Evolutionary conservation across 2,797 vertebrate species (phyloP), one percentile per base, ranked within the genome.

Genomic region (Sebastes cheni): DNA sequence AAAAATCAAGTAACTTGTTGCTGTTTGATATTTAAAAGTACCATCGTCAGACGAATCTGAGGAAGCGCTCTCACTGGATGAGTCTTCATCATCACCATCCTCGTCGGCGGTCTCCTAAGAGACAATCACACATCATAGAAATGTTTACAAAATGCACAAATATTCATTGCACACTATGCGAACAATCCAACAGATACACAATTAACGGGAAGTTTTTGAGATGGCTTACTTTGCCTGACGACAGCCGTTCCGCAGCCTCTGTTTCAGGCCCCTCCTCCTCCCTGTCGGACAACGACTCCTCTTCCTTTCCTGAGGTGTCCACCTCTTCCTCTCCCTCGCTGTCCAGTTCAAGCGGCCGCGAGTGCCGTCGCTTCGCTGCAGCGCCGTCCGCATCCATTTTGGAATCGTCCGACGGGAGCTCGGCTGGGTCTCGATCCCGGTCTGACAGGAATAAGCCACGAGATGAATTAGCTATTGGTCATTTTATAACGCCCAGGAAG

Each of bases 251-350:
- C 4, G 92, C 71, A 59, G 82, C 58, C 8, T 95, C 94, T 1
- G 89, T 93, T 79, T 95, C 95, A 13, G 94, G 93, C 67, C 39
- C 39, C 14, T 96, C 97, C 58, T 96, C 93, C 14, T 97, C 97
- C 80, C 96, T 95, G 70, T 95, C 97, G 2, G 97, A 97, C 20
- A 95, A 87, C 0, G 93, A 95, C 80, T 95, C 95, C 39, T 91
- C 91, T 75, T 96, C 95, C 78, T 96, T 96, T 72, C 88, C 95
- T 0, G 96, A 96, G 0, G 93, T 95, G 87, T 98, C 98, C 42
- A 96, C 96, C 74, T 96, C 94, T 80, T 99, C 98, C 87, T 99
- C 99, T 22, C 98, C 99, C 30, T 99, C 99, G 0, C 98, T 99
- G 95, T 99, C 99, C 3, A 99, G 96, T 59, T 97, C 97, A 52